These are phyloP conservation scores for Ornithorhynchus anatinus DNA, from an alignment of 2,113 vertebrate species.

Conservation along the genomic window DNA sequence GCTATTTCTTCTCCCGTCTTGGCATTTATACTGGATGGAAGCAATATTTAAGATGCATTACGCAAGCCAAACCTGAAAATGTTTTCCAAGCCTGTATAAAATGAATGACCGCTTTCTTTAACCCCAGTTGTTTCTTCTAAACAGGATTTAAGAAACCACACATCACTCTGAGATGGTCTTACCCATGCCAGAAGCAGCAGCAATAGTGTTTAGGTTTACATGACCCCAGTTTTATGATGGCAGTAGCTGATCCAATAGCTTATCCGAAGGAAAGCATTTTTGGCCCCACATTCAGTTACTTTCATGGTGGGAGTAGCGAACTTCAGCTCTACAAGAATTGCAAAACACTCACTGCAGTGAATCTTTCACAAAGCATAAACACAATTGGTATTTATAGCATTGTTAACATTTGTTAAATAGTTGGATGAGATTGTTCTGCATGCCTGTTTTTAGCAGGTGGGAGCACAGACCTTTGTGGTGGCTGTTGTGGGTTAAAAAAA, in stretches of 20 bases:
- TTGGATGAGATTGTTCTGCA: constrained; percentile 51
- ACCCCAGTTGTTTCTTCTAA: constrained; percentile 59
- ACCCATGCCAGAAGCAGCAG: constrained; percentile 62
- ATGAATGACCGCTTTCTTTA: constrained; percentile 50
- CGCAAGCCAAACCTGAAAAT: constrained; percentile 35
- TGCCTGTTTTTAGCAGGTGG: constrained; percentile 63
- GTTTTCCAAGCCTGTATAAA: constrained; percentile 37
- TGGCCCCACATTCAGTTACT: constrained; percentile 66
- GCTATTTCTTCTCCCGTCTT: neutral
- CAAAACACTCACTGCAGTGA: constrained; percentile 67
- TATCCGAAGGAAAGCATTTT: constrained; percentile 75
- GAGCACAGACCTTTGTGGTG: constrained; percentile 48
- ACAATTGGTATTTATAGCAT: constrained; percentile 74
- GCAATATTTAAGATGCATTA: neutral
- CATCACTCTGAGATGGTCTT: constrained; percentile 54
- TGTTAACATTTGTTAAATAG: constrained; percentile 76
- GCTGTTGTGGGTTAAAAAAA: constrained; percentile 50
- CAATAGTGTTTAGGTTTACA: constrained; percentile 71
- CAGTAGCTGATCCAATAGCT: constrained; percentile 77
- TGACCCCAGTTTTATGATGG: constrained; percentile 71
- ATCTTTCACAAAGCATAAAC: constrained; percentile 77
- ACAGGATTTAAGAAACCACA: constrained; percentile 57
- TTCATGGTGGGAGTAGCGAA: constrained; percentile 70
- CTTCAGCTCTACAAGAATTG: constrained; percentile 63
- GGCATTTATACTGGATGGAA: neutral